phyloP scores from a whole-genome alignment of 2,113 vertebrate genomes.

The Oryzias celebensis region DNA sequence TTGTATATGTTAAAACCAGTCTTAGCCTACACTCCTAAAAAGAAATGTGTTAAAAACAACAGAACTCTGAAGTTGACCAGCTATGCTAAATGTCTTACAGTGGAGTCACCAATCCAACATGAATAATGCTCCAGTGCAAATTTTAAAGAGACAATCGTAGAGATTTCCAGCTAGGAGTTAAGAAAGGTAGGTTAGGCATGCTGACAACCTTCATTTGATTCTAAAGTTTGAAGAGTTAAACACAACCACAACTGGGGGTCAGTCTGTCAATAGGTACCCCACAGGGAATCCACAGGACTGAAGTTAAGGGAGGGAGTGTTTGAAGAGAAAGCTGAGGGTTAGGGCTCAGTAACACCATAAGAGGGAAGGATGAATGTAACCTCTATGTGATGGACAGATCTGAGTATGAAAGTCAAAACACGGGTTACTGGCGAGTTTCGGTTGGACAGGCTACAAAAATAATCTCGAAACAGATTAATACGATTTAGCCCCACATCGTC shows the following conservation, averaged over 20 bases:
- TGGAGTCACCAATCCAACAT: slow-evolving; percentile 32
- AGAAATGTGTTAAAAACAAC: no score
- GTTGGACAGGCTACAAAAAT: slow-evolving; percentile 45
- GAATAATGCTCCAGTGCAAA: slow-evolving; percentile 25
- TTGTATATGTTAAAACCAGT: no score
- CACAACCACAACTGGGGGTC: slow-evolving; percentile 86
- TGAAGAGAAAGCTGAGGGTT: slow-evolving; percentile 24
- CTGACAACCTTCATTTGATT: slow-evolving; percentile 84
- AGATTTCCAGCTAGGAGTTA: slow-evolving; percentile 48
- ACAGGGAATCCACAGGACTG: slow-evolving; percentile 82
- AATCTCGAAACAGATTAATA: neutral
- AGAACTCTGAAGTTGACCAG: no score
- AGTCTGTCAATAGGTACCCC: slow-evolving; percentile 88
- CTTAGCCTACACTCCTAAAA: no score
- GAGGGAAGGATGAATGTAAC: slow-evolving; percentile 45
- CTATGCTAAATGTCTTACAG: no score
- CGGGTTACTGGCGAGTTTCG: slow-evolving; percentile 22
- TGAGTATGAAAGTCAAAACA: slow-evolving; percentile 12
- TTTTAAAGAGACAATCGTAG: slow-evolving; percentile 33
- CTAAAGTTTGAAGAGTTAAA: slow-evolving; percentile 90
- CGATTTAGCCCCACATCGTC: slow-evolving; percentile 57
- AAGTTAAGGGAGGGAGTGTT: slow-evolving; percentile 56
- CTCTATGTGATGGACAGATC: slow-evolving; percentile 29
- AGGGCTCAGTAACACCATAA: slow-evolving; percentile 33
- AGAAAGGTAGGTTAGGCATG: slow-evolving; percentile 61